Evolutionary conservation across 53 echinoderm and acorn worm species (phyloP), one percentile per base, ranked within the genome.

Genomic region (Antedon mediterranea): DNA sequence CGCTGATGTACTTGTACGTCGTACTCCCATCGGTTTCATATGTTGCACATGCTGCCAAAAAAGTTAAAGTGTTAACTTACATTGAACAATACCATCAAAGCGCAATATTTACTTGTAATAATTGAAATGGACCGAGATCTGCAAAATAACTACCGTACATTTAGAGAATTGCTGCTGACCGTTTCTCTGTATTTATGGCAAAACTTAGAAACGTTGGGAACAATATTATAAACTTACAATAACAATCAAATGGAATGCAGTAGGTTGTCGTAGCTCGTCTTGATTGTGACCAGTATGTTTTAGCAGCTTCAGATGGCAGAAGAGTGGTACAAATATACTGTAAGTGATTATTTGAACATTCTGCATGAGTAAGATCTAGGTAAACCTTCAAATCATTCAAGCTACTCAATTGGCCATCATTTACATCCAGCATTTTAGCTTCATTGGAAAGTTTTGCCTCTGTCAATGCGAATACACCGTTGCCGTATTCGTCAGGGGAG

Each of bases 241-340:
- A 72, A 31, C 83, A 83, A 32, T 77, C 72, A 3, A 83, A 34
- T 6, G 78, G 72, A 41, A 71, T 33, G 23, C 83, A 83, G n/a
- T 72, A 41, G 15, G 78, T 83, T 6, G 43, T 72, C 42, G 27
- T 73, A 14, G 83, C 83, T 20, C 43, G 34, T 29, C 43, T 43
- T 9, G 83, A 78, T 33, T 83, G 83, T 28, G 76, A 72, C 83
- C 83, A 83, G 27, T 83, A 42, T 32, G 31, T 73, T 11, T 73
- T 72, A 28, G 83, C 83, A 30, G 83, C 83, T 43, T 28, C 14
- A n/a, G 83, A 78, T 41, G 83, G 83, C 34, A 83, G 72, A 73
- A 83, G 78, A 34, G 72, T 78, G 32, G 31, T 78, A 71, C 83
- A 83, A 2, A 83, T 71, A 28, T 72, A 83, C 44, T 81, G 43